phyloP scores from a whole-genome alignment of 2,113 vertebrate genomes.

The Pontoporia blainvillei region DNA sequence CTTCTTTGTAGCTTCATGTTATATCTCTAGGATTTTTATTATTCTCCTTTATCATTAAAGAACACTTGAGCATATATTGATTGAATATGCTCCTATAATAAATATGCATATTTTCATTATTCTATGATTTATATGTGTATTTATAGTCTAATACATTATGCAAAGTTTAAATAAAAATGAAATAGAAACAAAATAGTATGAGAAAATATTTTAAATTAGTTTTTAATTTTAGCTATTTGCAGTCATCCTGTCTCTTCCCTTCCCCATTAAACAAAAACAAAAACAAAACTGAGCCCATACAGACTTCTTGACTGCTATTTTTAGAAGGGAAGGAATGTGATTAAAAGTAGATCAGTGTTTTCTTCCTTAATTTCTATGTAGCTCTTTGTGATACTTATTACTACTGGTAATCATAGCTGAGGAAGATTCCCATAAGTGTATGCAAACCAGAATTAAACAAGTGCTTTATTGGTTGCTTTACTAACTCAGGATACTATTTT shows the following conservation, averaged over 20 bases:
- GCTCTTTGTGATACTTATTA: not conserved
- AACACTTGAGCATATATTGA: not conserved
- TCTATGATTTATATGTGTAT: not conserved
- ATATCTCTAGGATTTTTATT: not conserved
- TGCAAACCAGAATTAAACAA: not conserved
- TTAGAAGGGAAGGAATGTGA: not conserved
- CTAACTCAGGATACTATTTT: not conserved
- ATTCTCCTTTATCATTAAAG: not conserved
- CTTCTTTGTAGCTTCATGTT: not conserved
- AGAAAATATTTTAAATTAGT: not conserved
- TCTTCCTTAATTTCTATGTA: not conserved
- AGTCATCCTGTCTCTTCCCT: not conserved
- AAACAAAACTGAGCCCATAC: not conserved
- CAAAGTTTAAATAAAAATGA: not conserved
- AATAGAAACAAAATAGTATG: not conserved
- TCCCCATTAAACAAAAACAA: not conserved
- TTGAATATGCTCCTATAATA: not conserved
- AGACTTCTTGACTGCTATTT: not conserved
- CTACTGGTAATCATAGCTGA: not conserved
- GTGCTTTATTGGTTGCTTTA: not conserved
- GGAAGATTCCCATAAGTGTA: not conserved
- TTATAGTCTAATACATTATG: not conserved
- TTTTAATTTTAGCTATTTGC: not conserved
- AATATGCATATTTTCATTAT: not conserved
- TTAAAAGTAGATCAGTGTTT: not conserved